Evolutionary conservation across 1,140 invertebrate genomes (phyloP), one percentile per base, ranked within the genome.

Genomic region (Trichonephila inaurata): DNA sequence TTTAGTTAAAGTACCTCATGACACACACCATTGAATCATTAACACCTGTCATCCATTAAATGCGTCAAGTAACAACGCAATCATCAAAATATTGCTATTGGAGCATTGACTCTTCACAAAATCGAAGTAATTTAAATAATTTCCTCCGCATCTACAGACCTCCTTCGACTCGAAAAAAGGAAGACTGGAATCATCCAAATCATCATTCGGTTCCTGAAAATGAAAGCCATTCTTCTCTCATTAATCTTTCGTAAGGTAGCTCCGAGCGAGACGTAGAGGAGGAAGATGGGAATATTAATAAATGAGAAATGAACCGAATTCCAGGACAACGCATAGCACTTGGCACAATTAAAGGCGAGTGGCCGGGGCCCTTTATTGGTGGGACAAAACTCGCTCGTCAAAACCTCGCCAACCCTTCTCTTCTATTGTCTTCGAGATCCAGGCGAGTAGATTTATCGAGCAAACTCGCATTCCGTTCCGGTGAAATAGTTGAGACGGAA

Each of bases 391-490:
- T 40, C 81, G 40, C 33, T 83, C 81, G 61, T 92, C 90, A 85
- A 92, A 40, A 33, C 72, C 51, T 33, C 21, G 77, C 51, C 33
- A 51, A 69, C 28, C 24, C 24, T 72, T 40, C 58, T 44, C 24
- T 72, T 40, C 58, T 44, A 83, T 85, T 83, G 90, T 66, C 90
- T 92, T 85, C 81, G 3, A 33, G 16, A 64, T 18, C 33, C 18
- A 16, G 58, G 12, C 16, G 58, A 91, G 90, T 91, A 64, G 81
- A 92, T 92, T 92, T 92, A 92, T 92, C 33, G 90, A 92, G 89
- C 88, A 89, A 89, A 89, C 88, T 69, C 89, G 90, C 90, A 92
- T 92, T 92, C 90, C 90, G 81, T 85, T 83, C 90, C 62, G 21
- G 2, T 28, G 40, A 58, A 92, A 92, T 92, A 85, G 90, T 92